Percentiles rank a stretch among this genome's conserved stretches.
phyloP scores from a whole-genome alignment of 2,888 invertebrate genomes.

The Cheilosia vulpina region DNA sequence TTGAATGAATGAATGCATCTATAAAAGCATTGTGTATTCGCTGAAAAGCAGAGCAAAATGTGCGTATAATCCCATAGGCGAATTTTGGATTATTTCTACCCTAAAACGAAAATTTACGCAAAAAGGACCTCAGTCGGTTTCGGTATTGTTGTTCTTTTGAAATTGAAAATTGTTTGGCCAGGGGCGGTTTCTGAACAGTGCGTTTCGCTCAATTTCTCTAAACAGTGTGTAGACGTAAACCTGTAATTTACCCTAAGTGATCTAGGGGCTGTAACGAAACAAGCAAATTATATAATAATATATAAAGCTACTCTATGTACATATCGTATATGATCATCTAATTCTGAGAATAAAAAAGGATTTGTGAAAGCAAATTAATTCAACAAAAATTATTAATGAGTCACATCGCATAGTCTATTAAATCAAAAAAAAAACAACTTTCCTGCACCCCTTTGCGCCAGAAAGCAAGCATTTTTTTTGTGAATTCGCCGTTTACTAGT shows the following conservation, averaged over 20 bases:
- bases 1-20: constrained; percentile 38
- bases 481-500: neutral
- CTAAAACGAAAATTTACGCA: constrained; percentile 24
- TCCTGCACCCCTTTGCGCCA: neutral
- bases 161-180: constrained; percentile 1
- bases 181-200: neutral
- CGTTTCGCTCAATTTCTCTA: constrained; percentile 1
- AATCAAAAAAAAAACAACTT: neutral
- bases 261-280: constrained; percentile 10
- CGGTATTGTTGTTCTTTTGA: neutral
- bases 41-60: constrained; percentile 28
- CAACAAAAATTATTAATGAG: neutral
- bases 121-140: neutral
- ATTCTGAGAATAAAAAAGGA: neutral
- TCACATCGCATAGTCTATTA: constrained; percentile 2
- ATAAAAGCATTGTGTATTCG: constrained; percentile 22
- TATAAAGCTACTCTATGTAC: neutral
- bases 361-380: constrained; percentile 3
- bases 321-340: neutral
- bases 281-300: neutral
- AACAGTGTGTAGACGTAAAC: constrained; percentile 8
- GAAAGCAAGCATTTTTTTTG: neutral
- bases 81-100: constrained; percentile 13
- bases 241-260: constrained; percentile 8
- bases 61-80: constrained; percentile 21